A percentile compares a stretch with the other conserved stretches of the same genome.
These are phyloP conservation scores for Malurus cyaneus DNA, from an alignment of 2,113 vertebrate species.

Conservation along the genomic window DNA sequence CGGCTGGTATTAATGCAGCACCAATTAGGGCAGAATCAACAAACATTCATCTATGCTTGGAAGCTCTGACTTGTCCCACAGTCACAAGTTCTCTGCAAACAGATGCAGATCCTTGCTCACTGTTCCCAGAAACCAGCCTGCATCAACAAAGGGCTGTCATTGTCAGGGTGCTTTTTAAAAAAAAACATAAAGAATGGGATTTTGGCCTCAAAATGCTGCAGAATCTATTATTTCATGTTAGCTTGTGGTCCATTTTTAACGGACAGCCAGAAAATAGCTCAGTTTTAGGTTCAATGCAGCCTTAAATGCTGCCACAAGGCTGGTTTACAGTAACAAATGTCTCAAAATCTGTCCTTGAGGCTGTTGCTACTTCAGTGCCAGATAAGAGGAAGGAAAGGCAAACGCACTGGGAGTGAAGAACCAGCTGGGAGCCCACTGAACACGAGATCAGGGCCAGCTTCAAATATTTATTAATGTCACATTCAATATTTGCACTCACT, in stretches of 20 bases:
- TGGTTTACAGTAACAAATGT: neutral
- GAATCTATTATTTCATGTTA: constrained; percentile 16
- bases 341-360: neutral
- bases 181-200: neutral
- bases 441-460: neutral
- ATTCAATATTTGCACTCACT: neutral
- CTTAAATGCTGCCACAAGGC: neutral
- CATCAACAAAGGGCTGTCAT: neutral
- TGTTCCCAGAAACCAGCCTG: neutral
- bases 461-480: neutral
- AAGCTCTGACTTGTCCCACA: neutral
- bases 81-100: neutral
- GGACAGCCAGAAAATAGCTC: neutral
- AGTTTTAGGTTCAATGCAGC: neutral
- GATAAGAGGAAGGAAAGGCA: constrained; percentile 1
- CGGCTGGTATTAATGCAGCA: neutral
- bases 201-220: constrained; percentile 17
- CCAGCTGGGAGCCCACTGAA: neutral
- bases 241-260: neutral
- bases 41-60: neutral
- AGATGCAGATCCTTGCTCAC: neutral
- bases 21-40: neutral
- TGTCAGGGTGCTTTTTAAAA: neutral
- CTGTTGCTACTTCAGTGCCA: neutral
- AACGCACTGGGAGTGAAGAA: neutral